Evolutionary conservation across 2,797 vertebrate genomes (phyloP).

Genomic region (Ispidina lecontei): DNA sequence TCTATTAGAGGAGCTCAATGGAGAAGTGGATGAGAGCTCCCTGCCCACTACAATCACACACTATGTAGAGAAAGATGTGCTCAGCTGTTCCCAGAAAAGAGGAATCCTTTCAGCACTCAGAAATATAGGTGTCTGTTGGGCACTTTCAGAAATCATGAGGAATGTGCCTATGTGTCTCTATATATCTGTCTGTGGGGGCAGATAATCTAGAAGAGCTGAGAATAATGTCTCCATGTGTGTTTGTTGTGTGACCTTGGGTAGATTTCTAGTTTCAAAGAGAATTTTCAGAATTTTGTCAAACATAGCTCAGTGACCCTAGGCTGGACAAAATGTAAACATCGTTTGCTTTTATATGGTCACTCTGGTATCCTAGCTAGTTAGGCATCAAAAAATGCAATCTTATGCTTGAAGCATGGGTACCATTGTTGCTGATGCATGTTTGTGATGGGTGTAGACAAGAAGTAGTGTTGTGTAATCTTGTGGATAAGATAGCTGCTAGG

Average conservation of each 20-base stretch:
- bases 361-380: neutral
- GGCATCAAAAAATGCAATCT: neutral
- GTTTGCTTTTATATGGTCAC: neutral
- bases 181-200: neutral
- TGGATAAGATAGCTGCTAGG: neutral
- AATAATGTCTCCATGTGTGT: neutral
- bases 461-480: neutral
- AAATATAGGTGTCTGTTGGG: neutral
- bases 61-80: neutral
- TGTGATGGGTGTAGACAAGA: neutral
- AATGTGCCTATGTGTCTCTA: neutral
- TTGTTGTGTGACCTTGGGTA: neutral
- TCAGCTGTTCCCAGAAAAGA: neutral
- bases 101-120: neutral
- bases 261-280: neutral
- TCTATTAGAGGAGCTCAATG: neutral
- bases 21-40: neutral
- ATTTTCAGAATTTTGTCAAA: slow-evolving; percentile 6
- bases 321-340: neutral
- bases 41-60: neutral
- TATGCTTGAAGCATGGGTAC: neutral
- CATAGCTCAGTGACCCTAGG: neutral
- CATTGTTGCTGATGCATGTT: neutral
- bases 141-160: neutral
- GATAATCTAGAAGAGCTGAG: neutral